phyloP scores from a whole-genome alignment of 1,140 invertebrate species.

The Nymphalis io region DNA sequence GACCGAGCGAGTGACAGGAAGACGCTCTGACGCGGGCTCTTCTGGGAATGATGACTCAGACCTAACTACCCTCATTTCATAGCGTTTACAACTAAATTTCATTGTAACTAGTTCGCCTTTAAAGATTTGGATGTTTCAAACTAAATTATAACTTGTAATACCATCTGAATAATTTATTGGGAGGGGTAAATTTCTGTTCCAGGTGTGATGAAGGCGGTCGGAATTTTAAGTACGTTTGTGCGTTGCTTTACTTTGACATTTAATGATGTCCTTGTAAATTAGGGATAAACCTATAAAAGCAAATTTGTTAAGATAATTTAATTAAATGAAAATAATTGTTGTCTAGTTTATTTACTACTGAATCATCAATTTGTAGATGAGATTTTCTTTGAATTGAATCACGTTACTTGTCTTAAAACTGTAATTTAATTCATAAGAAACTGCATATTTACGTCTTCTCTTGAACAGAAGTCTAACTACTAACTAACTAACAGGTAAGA shows the following conservation, averaged over 20 bases:
- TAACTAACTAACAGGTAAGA: no score
- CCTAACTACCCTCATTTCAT: constrained; percentile 11
- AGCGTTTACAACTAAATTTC: constrained; percentile 19
- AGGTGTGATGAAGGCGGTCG: constrained; percentile 17
- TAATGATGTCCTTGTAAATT: background rate
- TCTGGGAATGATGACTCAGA: constrained; percentile 17
- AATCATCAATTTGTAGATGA: no score
- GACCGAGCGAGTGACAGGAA: constrained; percentile 14
- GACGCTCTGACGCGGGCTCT: constrained; percentile 6
- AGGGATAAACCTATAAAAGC: background rate
- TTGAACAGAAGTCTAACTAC: no score
- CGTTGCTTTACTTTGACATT: background rate
- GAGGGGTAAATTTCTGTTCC: constrained; percentile 12
- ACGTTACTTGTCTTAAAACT: no score
- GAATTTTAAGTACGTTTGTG: constrained; percentile 10
- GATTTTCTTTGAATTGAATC: no score
- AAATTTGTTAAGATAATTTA: background rate
- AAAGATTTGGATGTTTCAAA: constrained; percentile 36
- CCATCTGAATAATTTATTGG: constrained; percentile 39
- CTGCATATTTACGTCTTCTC: no score
- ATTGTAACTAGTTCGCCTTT: constrained; percentile 9
- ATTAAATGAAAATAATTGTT: no score
- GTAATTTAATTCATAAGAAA: no score
- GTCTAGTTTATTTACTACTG: no score
- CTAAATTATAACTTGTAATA: constrained; percentile 42